Evolutionary conservation across 1,140 invertebrate genomes (phyloP).

Genomic region (Solenopsis fugax): DNA sequence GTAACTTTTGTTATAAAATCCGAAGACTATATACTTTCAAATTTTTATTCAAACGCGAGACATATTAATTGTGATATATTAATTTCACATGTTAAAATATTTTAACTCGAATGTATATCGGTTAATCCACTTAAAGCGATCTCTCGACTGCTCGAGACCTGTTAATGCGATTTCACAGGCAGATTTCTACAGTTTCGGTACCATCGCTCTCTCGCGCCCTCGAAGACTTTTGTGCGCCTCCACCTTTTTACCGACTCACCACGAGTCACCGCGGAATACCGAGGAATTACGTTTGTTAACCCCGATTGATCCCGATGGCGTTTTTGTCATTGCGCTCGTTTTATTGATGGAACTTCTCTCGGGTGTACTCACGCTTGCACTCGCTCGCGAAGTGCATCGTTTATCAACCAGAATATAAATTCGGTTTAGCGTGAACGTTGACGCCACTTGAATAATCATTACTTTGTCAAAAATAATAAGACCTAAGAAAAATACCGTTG

Average conservation of each 20-base stretch:
- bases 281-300: slow-evolving; percentile 73
- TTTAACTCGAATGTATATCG: slow-evolving; percentile 73
- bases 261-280: slow-evolving; percentile 65
- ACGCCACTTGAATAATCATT: background rate
- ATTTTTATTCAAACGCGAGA: background rate
- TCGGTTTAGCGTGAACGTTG: slow-evolving; percentile 1
- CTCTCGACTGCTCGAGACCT: slow-evolving; percentile 6
- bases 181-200: slow-evolving; percentile 70
- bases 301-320: slow-evolving; percentile 69
- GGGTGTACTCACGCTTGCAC: slow-evolving; percentile 23
- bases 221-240: slow-evolving; percentile 16
- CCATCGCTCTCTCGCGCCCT: background rate
- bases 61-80: slow-evolving; percentile 46
- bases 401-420: slow-evolving; percentile 48
- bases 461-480: background rate
- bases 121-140: slow-evolving; percentile 82
- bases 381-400: slow-evolving; percentile 24
- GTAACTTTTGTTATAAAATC: background rate
- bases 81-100: slow-evolving; percentile 14
- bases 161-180: slow-evolving; percentile 50
- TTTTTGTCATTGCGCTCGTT: slow-evolving; percentile 70
- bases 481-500: background rate
- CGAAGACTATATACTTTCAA: too few relatives aligned
- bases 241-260: slow-evolving; percentile 44
- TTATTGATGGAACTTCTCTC: slow-evolving; percentile 66